A percentile compares a stretch with the other conserved stretches of the same genome.
Conservation (phyloP, 1,140 invertebrate species). For the Dinothrombium tinctorium region DNA sequence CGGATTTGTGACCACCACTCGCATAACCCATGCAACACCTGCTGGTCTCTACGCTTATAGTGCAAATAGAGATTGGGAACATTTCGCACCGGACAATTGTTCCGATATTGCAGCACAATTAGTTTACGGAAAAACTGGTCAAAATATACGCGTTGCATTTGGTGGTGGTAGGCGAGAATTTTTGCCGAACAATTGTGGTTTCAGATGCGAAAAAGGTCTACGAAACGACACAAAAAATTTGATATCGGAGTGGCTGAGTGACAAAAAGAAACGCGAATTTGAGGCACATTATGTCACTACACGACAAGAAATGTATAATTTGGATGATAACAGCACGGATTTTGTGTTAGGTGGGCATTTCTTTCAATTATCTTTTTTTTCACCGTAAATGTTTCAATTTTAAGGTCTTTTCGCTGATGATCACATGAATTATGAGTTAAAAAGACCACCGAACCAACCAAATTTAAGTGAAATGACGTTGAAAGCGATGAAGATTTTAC, state of each 20-base stretch:
- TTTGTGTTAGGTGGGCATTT: slow-evolving; percentile 17
- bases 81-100: slow-evolving; percentile 25
- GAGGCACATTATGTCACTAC: background rate
- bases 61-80: slow-evolving; percentile 49
- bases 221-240: background rate
- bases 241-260: background rate
- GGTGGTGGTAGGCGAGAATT: slow-evolving; percentile 21
- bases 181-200: slow-evolving; percentile 15
- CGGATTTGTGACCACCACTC: slow-evolving; percentile 69
- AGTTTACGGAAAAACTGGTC: slow-evolving; percentile 42
- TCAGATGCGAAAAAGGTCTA: background rate
- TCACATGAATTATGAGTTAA: slow-evolving; percentile 22
- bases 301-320: background rate
- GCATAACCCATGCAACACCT: slow-evolving; percentile 76
- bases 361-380: too few species aligned
- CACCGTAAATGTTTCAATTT: too few species aligned
- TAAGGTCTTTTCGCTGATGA: slow-evolving; percentile 20
- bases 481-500: slow-evolving; percentile 22
- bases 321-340: slow-evolving; percentile 3
- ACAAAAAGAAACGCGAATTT: too few species aligned
- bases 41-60: slow-evolving; percentile 55
- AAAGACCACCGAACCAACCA: slow-evolving; percentile 17
- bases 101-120: slow-evolving; percentile 55
- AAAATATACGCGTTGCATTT: slow-evolving; percentile 37
- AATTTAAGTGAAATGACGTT: slow-evolving; percentile 22